Base-by-base conservation (phyloP, 2,888 invertebrate genomes). In the Volucella inanis region DNA sequence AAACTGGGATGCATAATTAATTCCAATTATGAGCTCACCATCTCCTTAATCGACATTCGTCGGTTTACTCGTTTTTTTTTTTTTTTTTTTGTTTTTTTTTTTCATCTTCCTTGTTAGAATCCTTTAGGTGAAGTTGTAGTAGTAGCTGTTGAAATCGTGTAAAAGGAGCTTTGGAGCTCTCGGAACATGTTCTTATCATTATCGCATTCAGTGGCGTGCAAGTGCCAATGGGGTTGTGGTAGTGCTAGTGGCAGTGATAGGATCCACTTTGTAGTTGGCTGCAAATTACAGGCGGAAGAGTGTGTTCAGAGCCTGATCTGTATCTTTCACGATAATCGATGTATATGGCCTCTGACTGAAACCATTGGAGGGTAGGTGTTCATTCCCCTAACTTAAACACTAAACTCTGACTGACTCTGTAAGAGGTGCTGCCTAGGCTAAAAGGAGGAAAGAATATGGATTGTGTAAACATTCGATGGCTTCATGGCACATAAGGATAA, bases 11-110 rank as follows among this genome's bases (percentile, higher is more conserved):
- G 91, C 91, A 91, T 91, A 91, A 91, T 91, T 91, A 91, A 91
- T 92, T 92, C 91, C 91, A 91, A 91, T 91, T 91, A 91, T 91
- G 91, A 92, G 90, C 91, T 91, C 90, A 91, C 90, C 90, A 90
- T 90, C 91, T 90, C 89, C 90, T 90, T 89, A 88, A 90, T 89
- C 90, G 89, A 89, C 90, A 89, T 90, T 89, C 71, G 71, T 57
- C 67, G 85, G 74, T 74, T 61, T 57, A 3, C 15, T 10, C 11
- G 12, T 57, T 1, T n/a, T 8, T 57, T 22, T 57, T 14, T 4
- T 38, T 57, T 38, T 11, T 31, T 11, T 41, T 12, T 43, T 38
- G 47, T 49, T 55, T 65, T 31, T 38, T 6, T 8, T n/a, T 55
- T 9, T 55, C 43, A 14, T 15, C n/a, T 52, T 11, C 15, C 52